phyloP scores from a whole-genome alignment of 2,888 invertebrate species.

The Acronicta alni region DNA sequence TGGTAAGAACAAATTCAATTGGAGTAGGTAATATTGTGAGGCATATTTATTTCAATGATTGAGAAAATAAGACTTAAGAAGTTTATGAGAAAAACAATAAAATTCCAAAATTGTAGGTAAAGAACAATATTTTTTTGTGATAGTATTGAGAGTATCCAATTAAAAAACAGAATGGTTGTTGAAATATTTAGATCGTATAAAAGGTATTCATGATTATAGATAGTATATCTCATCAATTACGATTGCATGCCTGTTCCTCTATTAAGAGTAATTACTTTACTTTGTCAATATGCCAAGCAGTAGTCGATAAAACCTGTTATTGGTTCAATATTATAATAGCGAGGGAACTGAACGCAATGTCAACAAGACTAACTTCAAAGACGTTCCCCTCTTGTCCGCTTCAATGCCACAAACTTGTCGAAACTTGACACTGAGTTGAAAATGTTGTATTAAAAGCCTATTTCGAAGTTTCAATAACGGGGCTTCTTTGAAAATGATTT shows the following conservation, averaged over 20 bases:
- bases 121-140: too few species aligned
- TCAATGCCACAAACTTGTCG: slow-evolving; percentile 42
- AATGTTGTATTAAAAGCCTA: slow-evolving; percentile 50
- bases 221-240: too few species aligned
- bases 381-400: slow-evolving; percentile 13
- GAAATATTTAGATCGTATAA: too few species aligned
- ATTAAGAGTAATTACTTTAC: slow-evolving; percentile 5
- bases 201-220: too few species aligned
- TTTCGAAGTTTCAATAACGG: slow-evolving; percentile 38
- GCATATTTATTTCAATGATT: too few species aligned
- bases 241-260: not conserved
- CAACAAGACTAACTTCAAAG: slow-evolving; percentile 30
- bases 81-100: too few species aligned
- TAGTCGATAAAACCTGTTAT: slow-evolving; percentile 11
- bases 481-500: slow-evolving; percentile 18
- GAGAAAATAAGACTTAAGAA: too few species aligned
- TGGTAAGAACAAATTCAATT: too few species aligned
- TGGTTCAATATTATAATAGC: slow-evolving; percentile 12
- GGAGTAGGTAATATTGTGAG: too few species aligned
- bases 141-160: too few species aligned
- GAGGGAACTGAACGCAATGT: slow-evolving; percentile 1
- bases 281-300: slow-evolving; percentile 6
- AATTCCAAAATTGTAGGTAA: too few species aligned
- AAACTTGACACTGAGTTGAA: slow-evolving; percentile 52
- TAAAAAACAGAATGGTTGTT: too few species aligned